Base-by-base conservation (phyloP, 2,888 invertebrate genomes). In the Tachystola acroxantha region DNA sequence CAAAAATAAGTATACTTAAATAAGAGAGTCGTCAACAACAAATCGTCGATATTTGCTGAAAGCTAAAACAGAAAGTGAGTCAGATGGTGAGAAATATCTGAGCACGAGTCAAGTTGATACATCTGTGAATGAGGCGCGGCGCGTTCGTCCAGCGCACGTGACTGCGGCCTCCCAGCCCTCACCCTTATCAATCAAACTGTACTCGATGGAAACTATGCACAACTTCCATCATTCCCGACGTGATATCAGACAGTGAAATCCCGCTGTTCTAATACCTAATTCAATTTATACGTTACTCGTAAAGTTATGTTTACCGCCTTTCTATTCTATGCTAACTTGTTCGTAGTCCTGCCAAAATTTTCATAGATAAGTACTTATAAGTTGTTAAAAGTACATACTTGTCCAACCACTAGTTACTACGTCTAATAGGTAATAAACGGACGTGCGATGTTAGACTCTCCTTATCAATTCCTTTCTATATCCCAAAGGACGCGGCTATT, bases 101-200 rank as follows among this genome's bases (percentile, higher is more conserved):
- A 63, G 52, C 57, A 55, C 48, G 61, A 53, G 59, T 61, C 59
- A 42, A 53, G 60, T 63, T 53, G 63, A 70, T 63, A 53, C 63
- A 58, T 64, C 55, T 52, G 48, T 39, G 46, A 55, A 50, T 50
- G 48, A 45, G 45, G 49, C 43, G 54, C 48, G 53, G 49, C 39
- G 35, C 29, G 28, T 33, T 30, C 16, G 16, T 3, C 16, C 3
- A 16, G 16, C 16, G 37, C 57, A 52, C 62, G 61, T 60, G 56
- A 52, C 53, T 47, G 47, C 37, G 39, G 34, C 33, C 42, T 42
- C 32, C 44, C 36, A 48, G 33, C 32, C 14, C 40, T 40, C 53
- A 69, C 70, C 73, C 71, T 64, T 72, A 71, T 75, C 75, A 75
- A 75, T 75, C 73, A 70, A 52, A 48, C 50, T 47, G 41, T 52